phyloP scores from a whole-genome alignment of 2,113 vertebrate species.

The Oncorhynchus mykiss region DNA sequence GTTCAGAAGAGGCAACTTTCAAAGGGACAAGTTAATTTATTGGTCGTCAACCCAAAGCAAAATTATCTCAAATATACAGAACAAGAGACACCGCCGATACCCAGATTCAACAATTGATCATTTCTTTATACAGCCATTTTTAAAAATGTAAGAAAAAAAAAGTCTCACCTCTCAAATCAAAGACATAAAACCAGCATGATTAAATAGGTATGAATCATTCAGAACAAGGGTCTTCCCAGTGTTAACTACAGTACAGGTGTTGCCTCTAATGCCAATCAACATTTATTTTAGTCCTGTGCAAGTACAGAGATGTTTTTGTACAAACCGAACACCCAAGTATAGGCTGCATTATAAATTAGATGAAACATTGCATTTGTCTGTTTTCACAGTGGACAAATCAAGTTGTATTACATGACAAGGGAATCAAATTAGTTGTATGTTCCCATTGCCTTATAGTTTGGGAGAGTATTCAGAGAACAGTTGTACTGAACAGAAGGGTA shows the following conservation, averaged over 20 bases:
- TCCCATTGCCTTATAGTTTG: slow-evolving; percentile 35
- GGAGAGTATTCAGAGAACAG: background rate
- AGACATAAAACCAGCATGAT: slow-evolving; percentile 33
- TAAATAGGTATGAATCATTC: slow-evolving; percentile 32
- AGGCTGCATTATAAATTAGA: slow-evolving; percentile 14
- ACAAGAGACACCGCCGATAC: slow-evolving; percentile 58
- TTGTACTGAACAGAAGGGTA: background rate
- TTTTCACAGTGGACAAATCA: no score
- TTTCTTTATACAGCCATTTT: slow-evolving; percentile 69
- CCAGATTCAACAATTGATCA: slow-evolving; percentile 55
- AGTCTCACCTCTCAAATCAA: slow-evolving; percentile 29
- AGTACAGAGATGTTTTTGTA: background rate
- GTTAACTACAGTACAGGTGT: slow-evolving; percentile 41
- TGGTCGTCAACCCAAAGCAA: slow-evolving; percentile 64
- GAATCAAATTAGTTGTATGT: background rate
- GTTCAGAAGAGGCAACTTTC: background rate
- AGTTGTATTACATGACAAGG: no score
- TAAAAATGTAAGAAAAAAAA: slow-evolving; percentile 47
- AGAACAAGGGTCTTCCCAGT: slow-evolving; percentile 29
- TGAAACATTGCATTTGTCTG: background rate
- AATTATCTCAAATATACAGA: slow-evolving; percentile 67
- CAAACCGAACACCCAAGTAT: background rate
- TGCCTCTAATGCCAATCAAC: background rate
- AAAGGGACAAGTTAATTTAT: slow-evolving; percentile 66
- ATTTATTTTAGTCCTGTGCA: background rate